Evolutionary conservation across 2,888 invertebrate genomes (phyloP).

Genomic region (Lasioglossum figueresi): DNA sequence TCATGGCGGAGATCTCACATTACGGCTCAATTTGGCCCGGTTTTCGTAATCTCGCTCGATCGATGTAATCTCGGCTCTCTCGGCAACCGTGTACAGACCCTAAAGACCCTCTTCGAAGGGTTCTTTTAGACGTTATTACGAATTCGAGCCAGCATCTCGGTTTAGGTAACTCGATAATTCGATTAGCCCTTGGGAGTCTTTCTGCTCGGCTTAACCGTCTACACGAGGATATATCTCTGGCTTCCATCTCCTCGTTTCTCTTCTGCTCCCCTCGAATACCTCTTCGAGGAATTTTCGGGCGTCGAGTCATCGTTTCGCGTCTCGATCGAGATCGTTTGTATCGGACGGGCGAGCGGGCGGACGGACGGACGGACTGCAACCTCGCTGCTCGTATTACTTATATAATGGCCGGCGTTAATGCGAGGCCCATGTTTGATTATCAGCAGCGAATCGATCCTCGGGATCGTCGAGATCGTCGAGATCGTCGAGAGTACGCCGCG

Average conservation of each 20-base stretch:
- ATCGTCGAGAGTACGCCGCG: not conserved
- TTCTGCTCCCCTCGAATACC: not conserved
- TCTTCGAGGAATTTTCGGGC: constrained; percentile 7
- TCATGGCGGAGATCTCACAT: constrained; percentile 65
- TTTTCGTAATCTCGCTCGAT: constrained; percentile 73
- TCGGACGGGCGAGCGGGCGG: not conserved
- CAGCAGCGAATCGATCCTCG: constrained; percentile 21
- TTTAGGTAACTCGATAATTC: constrained; percentile 67
- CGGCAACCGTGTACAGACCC: constrained; percentile 63
- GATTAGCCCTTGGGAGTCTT: constrained; percentile 60
- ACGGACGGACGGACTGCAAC: not conserved
- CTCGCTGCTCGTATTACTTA: not conserved
- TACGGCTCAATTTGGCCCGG: constrained; percentile 74
- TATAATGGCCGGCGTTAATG: constrained; percentile 20
- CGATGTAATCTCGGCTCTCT: constrained; percentile 70
- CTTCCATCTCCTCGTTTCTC: not conserved
- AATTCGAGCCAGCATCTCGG: constrained; percentile 65
- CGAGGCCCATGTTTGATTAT: constrained; percentile 26
- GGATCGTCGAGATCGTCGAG: not conserved
- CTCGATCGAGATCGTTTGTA: constrained; percentile 14
- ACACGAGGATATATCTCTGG: not conserved
- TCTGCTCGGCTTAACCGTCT: constrained; percentile 47
- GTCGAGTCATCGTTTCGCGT: constrained; percentile 11
- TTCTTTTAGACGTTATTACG: constrained; percentile 63
- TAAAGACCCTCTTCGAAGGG: constrained; percentile 60